Conservation (phyloP, 2,797 vertebrate species). For the Bufotes viridis region DNA sequence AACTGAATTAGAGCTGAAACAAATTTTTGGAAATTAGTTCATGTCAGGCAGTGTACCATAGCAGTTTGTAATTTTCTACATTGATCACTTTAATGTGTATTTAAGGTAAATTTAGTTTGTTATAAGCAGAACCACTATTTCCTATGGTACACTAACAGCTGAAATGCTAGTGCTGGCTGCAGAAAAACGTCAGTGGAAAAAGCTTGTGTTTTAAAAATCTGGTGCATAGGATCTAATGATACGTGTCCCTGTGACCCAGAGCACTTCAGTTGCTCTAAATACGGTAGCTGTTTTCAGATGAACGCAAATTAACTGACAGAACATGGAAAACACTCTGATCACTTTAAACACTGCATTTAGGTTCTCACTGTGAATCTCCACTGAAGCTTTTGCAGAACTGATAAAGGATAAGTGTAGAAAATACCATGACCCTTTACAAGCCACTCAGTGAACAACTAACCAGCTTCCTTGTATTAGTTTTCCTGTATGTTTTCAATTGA, state of each 20-base stretch:
- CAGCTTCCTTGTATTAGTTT: neutral
- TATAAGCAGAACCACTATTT: neutral
- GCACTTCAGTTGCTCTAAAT: slow-evolving; percentile 5
- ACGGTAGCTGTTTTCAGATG: slow-evolving; percentile 20
- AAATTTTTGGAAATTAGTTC: too few relatives aligned
- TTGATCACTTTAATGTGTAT: neutral
- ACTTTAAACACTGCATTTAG: slow-evolving; percentile 20
- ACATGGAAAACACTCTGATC: slow-evolving; percentile 1
- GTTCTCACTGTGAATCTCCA: neutral
- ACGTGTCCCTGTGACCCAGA: neutral
- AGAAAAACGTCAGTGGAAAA: neutral
- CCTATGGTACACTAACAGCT: neutral
- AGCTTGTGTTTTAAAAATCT: neutral
- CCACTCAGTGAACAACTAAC: neutral
- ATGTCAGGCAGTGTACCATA: neutral
- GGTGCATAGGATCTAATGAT: neutral
- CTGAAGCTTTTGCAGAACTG: neutral
- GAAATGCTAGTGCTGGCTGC: neutral
- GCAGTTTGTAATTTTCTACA: neutral
- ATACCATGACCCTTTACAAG: neutral
- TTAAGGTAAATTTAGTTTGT: neutral
- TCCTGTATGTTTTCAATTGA: neutral
- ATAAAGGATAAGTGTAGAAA: slow-evolving; percentile 1
- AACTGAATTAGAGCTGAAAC: too few relatives aligned
- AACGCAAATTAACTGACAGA: slow-evolving; percentile 21